Evolutionary conservation across 2,797 vertebrate species (phyloP).

Genomic region (Acanthis flammea): DNA sequence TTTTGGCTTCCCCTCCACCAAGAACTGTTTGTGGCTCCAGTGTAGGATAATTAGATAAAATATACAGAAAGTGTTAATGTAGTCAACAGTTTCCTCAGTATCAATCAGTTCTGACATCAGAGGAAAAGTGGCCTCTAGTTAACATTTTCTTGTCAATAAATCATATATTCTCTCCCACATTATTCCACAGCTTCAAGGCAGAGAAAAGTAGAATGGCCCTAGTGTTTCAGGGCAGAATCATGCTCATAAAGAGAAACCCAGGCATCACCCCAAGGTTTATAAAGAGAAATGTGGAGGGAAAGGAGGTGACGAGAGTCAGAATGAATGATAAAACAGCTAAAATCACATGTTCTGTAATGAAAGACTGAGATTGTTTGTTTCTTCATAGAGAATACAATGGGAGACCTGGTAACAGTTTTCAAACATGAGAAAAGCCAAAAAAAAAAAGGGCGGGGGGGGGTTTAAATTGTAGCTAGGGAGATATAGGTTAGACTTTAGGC

Average conservation of each 20-base stretch:
- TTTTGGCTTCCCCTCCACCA: not conserved
- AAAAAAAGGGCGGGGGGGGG: no score
- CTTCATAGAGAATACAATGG: not conserved
- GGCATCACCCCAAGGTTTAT: not conserved
- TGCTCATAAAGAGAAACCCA: not conserved
- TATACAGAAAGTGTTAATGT: not conserved
- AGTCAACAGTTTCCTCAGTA: not conserved
- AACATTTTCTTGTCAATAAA: not conserved
- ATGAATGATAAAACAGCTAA: not conserved
- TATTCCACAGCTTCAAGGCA: not conserved
- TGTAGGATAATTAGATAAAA: not conserved
- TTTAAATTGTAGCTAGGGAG: not conserved
- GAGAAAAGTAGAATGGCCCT: not conserved
- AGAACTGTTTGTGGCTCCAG: not conserved
- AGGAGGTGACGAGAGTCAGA: rapidly evolving
- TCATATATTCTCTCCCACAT: not conserved
- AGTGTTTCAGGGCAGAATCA: not conserved
- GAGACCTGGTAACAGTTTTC: not conserved
- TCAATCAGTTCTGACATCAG: not conserved
- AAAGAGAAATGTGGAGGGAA: not conserved
- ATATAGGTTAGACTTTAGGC: not conserved
- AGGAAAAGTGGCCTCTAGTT: not conserved
- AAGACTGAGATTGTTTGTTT: not conserved
- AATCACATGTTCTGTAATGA: not conserved
- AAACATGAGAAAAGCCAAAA: not conserved